Conservation (phyloP, 2,888 invertebrate species). For the Melanophora roralis region DNA sequence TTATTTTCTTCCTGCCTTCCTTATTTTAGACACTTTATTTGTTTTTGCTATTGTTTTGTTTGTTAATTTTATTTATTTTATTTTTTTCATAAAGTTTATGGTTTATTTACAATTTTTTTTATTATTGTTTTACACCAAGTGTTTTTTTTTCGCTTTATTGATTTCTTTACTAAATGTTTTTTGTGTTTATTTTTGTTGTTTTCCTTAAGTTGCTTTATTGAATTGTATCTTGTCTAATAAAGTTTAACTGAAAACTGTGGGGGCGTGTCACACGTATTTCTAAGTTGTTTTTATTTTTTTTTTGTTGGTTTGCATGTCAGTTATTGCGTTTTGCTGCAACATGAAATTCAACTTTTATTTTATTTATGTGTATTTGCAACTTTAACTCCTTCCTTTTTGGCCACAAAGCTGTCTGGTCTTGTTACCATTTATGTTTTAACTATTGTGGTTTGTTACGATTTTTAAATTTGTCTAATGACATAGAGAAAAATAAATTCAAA, state of each 20-base stretch:
- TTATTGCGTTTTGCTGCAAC: not conserved
- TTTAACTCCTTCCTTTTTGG: conserved; percentile 56
- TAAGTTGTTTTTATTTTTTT: not conserved
- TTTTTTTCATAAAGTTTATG: conserved; percentile 32
- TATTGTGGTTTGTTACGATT: conserved; percentile 21
- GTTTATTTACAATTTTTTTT: conserved; percentile 40
- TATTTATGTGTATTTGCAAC: conserved; percentile 3
- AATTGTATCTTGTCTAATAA: conserved; percentile 59
- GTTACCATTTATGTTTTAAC: conserved; percentile 53
- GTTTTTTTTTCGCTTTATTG: conserved; percentile 12
- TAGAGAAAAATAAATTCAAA: not conserved
- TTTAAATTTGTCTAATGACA: not conserved
- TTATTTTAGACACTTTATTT: conserved; percentile 10
- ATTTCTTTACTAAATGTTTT: conserved; percentile 28
- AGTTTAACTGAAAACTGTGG: conserved; percentile 48
- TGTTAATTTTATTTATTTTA: not conserved
- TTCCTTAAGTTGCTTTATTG: conserved; percentile 1
- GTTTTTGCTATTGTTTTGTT: not conserved
- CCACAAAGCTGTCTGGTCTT: conserved; percentile 60
- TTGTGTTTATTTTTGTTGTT: conserved; percentile 1
- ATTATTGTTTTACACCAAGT: not conserved
- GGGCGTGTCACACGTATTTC: conserved; percentile 30
- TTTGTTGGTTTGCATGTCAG: conserved; percentile 47
- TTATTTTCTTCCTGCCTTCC: not conserved
- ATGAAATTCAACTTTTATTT: not conserved